Conservation (phyloP, 2,113 vertebrate genomes). For the Prunella himalayana region DNA sequence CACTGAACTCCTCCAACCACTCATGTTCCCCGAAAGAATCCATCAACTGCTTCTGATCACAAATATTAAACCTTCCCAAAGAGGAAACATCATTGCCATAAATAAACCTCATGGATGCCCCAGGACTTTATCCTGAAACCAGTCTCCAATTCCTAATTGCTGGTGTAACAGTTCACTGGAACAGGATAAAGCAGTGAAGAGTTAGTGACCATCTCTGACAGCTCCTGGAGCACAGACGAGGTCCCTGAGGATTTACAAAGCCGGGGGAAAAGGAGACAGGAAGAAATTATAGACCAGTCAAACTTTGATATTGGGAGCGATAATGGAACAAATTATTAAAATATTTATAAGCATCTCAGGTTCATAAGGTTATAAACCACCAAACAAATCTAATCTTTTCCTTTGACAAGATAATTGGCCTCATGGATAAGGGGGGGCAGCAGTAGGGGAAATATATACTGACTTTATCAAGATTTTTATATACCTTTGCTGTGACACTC, state of each 20-base stretch:
- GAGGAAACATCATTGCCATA: neutral
- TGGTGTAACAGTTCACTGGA: neutral
- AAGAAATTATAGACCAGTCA: constrained; percentile 56
- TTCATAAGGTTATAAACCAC: constrained; percentile 64
- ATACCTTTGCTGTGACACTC: neutral
- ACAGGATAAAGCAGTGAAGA: neutral
- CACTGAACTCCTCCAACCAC: neutral
- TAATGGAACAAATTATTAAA: constrained; percentile 67
- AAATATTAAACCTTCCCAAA: neutral
- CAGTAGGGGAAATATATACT: neutral
- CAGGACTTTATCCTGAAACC: neutral
- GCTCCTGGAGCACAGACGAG: neutral
- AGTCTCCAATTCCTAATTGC: neutral
- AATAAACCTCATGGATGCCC: neutral
- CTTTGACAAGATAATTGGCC: constrained; percentile 65
- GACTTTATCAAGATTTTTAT: constrained; percentile 45
- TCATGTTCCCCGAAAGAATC: neutral
- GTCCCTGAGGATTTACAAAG: constrained; percentile 32
- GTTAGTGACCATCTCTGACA: constrained; percentile 39
- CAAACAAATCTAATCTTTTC: constrained; percentile 59
- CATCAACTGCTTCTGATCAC: neutral
- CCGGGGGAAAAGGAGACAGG: constrained; percentile 17
- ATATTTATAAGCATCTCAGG: constrained; percentile 63
- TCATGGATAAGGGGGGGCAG: neutral
- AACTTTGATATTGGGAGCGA: constrained; percentile 63